Evolutionary conservation across 2,113 vertebrate species (phyloP), one percentile per base, ranked within the genome.

Genomic region (Naja naja): DNA sequence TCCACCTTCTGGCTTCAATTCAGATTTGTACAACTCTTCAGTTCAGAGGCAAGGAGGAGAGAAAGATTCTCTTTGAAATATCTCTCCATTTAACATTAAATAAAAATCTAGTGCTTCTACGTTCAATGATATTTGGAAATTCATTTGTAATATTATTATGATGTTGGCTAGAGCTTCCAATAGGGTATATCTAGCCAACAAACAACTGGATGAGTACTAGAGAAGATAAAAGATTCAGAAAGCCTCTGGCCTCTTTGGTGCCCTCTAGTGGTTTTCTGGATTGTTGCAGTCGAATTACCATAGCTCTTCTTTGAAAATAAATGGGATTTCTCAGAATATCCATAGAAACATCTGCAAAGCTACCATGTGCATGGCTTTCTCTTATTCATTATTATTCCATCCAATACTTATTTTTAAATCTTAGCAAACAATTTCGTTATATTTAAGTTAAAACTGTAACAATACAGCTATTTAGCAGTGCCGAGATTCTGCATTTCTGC

Each of bases 1-100:
- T 94, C 85, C 89, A 95, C 88, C 25, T 87, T 74, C 52, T 88
- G 39, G 47, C 91, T 93, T 53, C 74, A 87, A 56, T n/a, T 85
- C 1, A 25, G 54, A 39, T 0, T 2, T 0, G 1, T 43, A 53
- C 34, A 45, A 16, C 53, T 85, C 14, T 87, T 39, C 1, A 39
- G 55, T 55, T 60, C 11, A 81, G 74, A 43, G 74, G 34, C 34
- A 43, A 34, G 14, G 74, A 22, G 18, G 34, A 81, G 74, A 81
- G 54, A 58, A 47, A 18, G 18, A 1, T 85, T 87, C 0, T 91
- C 49, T 58, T 86, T n/a, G 39, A 20, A 58, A 45, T 91, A 23
- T 55, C 20, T 85, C 16, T 11, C 1, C 52, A 27, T 18, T 81
- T 27, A 27, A 7, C 39, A 11, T 43, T 91, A 53, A 91, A 91